These are phyloP conservation scores for Rallus crepitans DNA, from an alignment of 2,797 vertebrate species.

Conservation along the genomic window DNA sequence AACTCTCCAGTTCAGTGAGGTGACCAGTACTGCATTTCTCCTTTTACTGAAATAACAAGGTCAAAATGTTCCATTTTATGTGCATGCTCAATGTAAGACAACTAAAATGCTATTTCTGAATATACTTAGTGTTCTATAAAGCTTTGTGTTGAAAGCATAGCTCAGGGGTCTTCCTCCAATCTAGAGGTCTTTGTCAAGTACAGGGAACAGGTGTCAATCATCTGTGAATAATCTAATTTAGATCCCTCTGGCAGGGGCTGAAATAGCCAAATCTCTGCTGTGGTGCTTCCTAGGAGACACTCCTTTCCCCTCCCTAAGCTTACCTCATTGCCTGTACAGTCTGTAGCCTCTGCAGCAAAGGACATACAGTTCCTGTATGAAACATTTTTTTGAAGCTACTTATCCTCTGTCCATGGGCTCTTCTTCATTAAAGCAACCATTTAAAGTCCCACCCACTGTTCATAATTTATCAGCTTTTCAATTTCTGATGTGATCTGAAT, in stretches of 20 bases:
- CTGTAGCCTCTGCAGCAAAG: not conserved
- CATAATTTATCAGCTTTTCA: not conserved
- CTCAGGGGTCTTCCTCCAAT: not conserved
- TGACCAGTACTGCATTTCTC: not conserved
- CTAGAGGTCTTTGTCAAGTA: constrained; percentile 30
- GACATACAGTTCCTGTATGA: rapidly evolving
- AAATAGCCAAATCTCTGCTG: not conserved
- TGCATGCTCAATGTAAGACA: not conserved
- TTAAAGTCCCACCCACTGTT: not conserved
- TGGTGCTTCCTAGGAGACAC: rapidly evolving
- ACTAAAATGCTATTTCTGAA: constrained; percentile 34
- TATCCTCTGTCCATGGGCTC: not conserved
- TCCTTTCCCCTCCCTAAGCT: not conserved
- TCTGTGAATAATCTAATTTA: constrained; percentile 1
- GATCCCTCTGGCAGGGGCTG: not conserved
- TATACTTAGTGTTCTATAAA: not conserved
- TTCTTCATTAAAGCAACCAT: not conserved
- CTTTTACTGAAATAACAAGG: constrained; percentile 20
- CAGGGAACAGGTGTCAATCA: constrained; percentile 9
- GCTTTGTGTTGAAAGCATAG: not conserved
- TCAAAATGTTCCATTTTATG: constrained; percentile 23
- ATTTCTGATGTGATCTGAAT: not conserved
- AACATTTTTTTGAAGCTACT: not conserved
- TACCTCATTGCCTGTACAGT: not conserved
- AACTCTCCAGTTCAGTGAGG: not conserved